Conservation (phyloP, 2,797 vertebrate genomes). For the Ctenochaetus hawaiiensis region DNA sequence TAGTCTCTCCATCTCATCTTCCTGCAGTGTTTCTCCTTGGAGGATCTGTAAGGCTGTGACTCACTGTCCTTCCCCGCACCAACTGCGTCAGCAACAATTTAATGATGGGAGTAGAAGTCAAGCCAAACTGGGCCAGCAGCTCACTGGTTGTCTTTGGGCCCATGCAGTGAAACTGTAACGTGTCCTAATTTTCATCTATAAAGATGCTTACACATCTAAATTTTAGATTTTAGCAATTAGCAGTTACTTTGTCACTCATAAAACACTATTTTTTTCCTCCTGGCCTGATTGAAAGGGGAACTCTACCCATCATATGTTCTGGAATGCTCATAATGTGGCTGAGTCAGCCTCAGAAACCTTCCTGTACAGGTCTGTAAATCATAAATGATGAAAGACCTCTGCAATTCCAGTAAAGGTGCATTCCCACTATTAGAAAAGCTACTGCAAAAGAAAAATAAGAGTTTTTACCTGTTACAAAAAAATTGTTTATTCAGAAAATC, state of each 20-base stretch:
- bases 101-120: slow-evolving; percentile 44
- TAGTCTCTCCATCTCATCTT: slow-evolving; percentile 23
- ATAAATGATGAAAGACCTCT: slow-evolving; percentile 15
- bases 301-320: neutral
- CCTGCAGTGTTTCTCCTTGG: slow-evolving; percentile 21
- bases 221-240: slow-evolving; percentile 16
- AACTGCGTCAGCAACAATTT: slow-evolving; percentile 71
- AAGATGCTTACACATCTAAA: slow-evolving; percentile 17
- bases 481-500: neutral
- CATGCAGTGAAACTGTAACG: slow-evolving; percentile 29
- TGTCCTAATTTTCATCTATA: slow-evolving; percentile 40
- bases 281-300: too few species aligned
- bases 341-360: slow-evolving; percentile 3
- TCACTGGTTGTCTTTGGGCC: slow-evolving; percentile 24
- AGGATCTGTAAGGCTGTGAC: slow-evolving; percentile 43
- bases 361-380: slow-evolving; percentile 16
- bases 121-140: slow-evolving; percentile 57
- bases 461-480: neutral
- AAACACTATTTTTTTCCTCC: too few species aligned
- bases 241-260: neutral
- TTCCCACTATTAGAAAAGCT: neutral
- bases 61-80: slow-evolving; percentile 56
- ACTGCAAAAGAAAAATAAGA: neutral
- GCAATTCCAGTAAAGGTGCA: neutral
- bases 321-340: neutral